Evolutionary conservation across 1,140 invertebrate genomes (phyloP).

Genomic region (Drosophila pallidifrons): DNA sequence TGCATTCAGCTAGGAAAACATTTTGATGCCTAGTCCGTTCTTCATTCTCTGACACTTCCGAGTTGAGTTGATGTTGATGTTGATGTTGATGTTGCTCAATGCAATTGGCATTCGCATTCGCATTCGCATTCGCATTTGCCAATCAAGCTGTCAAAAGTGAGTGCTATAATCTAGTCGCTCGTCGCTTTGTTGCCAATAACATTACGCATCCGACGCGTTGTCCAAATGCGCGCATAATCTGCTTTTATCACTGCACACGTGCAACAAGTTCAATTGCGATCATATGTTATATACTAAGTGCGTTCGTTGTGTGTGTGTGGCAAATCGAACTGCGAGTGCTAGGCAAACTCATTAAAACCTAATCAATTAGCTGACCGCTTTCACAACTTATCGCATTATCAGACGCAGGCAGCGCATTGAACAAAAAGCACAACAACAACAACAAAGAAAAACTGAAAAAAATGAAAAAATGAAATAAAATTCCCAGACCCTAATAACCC

Average conservation of each 20-base stretch:
- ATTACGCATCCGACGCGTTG: slow-evolving; percentile 33
- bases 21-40: not conserved
- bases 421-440: no score
- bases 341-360: slow-evolving; percentile 57
- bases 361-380: slow-evolving; percentile 63
- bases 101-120: not conserved
- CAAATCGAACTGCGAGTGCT: slow-evolving; percentile 14
- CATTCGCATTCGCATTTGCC: not conserved
- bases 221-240: not conserved
- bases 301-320: not conserved
- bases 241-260: slow-evolving; percentile 14
- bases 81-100: no score
- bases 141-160: not conserved
- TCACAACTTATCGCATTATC: slow-evolving; percentile 62
- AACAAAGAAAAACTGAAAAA: no score
- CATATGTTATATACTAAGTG: slow-evolving; percentile 6
- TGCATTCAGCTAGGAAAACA: no score
- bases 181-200: slow-evolving; percentile 5
- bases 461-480: no score
- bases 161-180: not conserved
- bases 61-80: not conserved
- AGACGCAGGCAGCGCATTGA: slow-evolving; percentile 22
- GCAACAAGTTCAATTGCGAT: slow-evolving; percentile 25
- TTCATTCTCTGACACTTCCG: not conserved
- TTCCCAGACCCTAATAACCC: no score